A percentile compares a stretch with the other conserved stretches of the same genome.
phyloP scores from a whole-genome alignment of 2,888 invertebrate genomes.

The Pheosia gnoma region DNA sequence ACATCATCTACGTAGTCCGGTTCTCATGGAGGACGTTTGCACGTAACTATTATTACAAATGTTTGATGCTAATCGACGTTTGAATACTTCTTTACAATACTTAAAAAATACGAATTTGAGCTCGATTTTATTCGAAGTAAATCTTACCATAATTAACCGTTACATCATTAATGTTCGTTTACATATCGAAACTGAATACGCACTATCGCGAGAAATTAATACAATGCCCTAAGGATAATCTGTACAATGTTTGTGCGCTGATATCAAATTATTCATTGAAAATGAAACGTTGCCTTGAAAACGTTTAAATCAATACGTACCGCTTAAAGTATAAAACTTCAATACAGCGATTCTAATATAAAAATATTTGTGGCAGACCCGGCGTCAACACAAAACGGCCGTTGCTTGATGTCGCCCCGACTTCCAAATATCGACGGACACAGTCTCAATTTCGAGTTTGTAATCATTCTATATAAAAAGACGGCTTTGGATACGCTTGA shows the following conservation, averaged over 20 bases:
- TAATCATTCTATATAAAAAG: constrained; percentile 72
- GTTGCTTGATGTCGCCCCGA: constrained; percentile 59
- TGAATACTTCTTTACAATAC: constrained; percentile 72
- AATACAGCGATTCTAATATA: constrained; percentile 72
- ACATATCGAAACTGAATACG: constrained; percentile 52
- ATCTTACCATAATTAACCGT: constrained; percentile 62
- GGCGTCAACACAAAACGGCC: constrained; percentile 66
- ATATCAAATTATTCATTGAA: constrained; percentile 73
- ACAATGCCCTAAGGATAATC: constrained; percentile 63
- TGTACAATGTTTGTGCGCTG: constrained; percentile 82
- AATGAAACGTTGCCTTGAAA: constrained; percentile 60
- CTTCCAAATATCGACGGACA: constrained; percentile 74
- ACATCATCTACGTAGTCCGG: constrained; percentile 72
- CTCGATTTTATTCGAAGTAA: constrained; percentile 81
- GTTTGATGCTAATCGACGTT: constrained; percentile 66
- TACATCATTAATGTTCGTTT: constrained; percentile 51
- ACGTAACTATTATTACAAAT: constrained; percentile 62
- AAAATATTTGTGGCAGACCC: constrained; percentile 75
- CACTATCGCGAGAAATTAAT: constrained; percentile 62
- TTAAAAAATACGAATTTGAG: constrained; percentile 79
- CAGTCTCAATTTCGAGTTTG: constrained; percentile 67
- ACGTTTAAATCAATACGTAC: constrained; percentile 59
- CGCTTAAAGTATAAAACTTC: constrained; percentile 64
- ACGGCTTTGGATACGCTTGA: constrained; percentile 73
- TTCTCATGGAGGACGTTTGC: constrained; percentile 76